A percentile compares a stretch with the other conserved stretches of the same genome.
Conservation (phyloP, 1,140 invertebrate species). For the Archegozetes longisetosus region DNA sequence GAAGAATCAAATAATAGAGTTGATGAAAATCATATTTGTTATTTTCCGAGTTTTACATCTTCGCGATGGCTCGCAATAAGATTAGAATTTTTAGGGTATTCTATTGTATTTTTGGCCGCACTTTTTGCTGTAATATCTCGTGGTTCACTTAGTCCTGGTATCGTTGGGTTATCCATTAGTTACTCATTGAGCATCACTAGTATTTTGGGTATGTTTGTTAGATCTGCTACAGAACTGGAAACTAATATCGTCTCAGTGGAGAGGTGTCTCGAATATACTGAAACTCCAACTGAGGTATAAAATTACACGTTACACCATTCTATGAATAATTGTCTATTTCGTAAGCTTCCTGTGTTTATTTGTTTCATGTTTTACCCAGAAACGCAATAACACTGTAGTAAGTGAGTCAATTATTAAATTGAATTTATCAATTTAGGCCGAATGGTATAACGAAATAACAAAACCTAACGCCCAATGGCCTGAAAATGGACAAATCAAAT, state of each 20-base stretch:
- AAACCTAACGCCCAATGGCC: conserved; percentile 49
- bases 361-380: too few relatives aligned
- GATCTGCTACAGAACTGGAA: conserved; percentile 43
- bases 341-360: too few relatives aligned
- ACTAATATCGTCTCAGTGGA: conserved; percentile 47
- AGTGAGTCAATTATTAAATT: too few relatives aligned
- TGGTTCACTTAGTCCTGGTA: conserved; percentile 47
- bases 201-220: conserved; percentile 41
- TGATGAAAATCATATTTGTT: conserved; percentile 33
- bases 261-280: conserved; percentile 42
- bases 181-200: conserved; percentile 62
- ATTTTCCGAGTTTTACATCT: conserved; percentile 27
- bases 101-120: conserved; percentile 39
- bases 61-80: conserved; percentile 29
- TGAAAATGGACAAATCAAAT: conserved; percentile 51
- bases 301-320: background rate
- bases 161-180: conserved; percentile 72
- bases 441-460: too few relatives aligned
- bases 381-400: too few relatives aligned
- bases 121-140: conserved; percentile 63
- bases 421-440: too few relatives aligned
- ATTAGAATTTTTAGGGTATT: conserved; percentile 29
- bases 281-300: conserved; percentile 47
- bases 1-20: background rate
- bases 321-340: too few relatives aligned